Evolutionary conservation across 2,888 invertebrate genomes (phyloP).

Genomic region (Thymelicus acteon): DNA sequence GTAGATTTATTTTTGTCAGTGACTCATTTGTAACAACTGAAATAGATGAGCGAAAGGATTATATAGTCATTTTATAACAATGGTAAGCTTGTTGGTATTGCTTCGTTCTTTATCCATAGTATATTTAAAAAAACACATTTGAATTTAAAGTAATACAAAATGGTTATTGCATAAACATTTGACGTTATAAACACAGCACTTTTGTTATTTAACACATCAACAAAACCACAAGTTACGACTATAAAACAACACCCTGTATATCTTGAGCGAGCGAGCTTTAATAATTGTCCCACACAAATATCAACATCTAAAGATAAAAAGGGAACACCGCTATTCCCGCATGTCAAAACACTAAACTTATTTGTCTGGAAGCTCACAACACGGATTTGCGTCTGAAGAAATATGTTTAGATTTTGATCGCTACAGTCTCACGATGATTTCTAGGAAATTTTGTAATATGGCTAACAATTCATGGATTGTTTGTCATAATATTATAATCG

Average conservation of each 20-base stretch:
- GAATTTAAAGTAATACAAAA: too few relatives aligned
- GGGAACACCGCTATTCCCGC: slow-evolving; percentile 20
- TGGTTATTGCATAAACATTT: too few relatives aligned
- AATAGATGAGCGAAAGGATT: not conserved
- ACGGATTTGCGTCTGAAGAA: slow-evolving; percentile 29
- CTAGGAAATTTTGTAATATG: slow-evolving; percentile 25
- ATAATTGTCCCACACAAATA: slow-evolving; percentile 25
- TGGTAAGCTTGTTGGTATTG: too few relatives aligned
- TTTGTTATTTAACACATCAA: too few relatives aligned
- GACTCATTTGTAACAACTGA: not conserved
- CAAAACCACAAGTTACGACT: too few relatives aligned
- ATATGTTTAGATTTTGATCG: slow-evolving; percentile 26
- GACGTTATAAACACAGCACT: too few relatives aligned
- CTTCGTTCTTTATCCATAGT: too few relatives aligned
- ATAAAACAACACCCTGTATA: slow-evolving; percentile 10
- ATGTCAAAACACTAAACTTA: slow-evolving; percentile 34
- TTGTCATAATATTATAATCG: slow-evolving; percentile 19
- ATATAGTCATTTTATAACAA: not conserved
- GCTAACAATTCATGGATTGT: not conserved
- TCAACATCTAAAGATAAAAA: slow-evolving; percentile 28
- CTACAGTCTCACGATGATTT: slow-evolving; percentile 21
- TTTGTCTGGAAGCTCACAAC: slow-evolving; percentile 34
- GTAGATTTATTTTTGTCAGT: slow-evolving; percentile 17
- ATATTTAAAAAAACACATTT: too few relatives aligned
- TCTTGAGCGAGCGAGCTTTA: not conserved